Conservation (phyloP, 2,113 vertebrate genomes). For the Prionailurus bengalensis region DNA sequence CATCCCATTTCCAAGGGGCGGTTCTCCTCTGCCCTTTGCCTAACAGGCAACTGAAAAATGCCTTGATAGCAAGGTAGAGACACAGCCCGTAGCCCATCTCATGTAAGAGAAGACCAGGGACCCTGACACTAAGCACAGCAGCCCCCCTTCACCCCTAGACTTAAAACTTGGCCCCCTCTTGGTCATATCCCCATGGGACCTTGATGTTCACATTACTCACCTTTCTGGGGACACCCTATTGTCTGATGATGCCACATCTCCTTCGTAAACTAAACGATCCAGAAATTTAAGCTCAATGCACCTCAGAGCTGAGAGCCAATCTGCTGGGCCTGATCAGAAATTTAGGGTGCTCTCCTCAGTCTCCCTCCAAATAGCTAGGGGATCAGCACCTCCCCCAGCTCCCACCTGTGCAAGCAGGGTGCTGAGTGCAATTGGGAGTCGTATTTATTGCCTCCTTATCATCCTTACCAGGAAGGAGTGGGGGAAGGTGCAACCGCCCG, state of each 20-base stretch:
- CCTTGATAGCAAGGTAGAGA: not conserved
- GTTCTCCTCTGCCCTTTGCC: not conserved
- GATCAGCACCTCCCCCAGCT: not conserved
- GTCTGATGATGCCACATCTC: not conserved
- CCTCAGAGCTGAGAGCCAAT: not conserved
- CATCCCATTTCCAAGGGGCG: conserved; percentile 14
- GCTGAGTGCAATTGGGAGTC: not conserved
- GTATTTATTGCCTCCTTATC: conserved; percentile 77
- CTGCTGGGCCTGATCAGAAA: not conserved
- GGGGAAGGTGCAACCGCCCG: conserved; percentile 61
- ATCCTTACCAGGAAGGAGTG: conserved; percentile 55
- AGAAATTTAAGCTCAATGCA: conserved; percentile 5
- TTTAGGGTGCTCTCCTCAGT: conserved; percentile 1
- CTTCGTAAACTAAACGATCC: not conserved
- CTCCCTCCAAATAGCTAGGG: not conserved
- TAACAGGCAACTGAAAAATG: not conserved
- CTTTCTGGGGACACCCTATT: conserved; percentile 34
- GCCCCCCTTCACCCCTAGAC: not conserved
- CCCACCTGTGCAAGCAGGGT: conserved; percentile 57
- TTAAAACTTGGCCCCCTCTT: not conserved
- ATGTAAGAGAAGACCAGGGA: not conserved
- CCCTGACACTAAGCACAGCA: not conserved
- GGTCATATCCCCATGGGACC: not conserved
- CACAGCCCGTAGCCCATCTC: not conserved
- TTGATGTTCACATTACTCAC: not conserved